phyloP scores from a whole-genome alignment of 2,113 vertebrate species.

The Apodemus sylvaticus region DNA sequence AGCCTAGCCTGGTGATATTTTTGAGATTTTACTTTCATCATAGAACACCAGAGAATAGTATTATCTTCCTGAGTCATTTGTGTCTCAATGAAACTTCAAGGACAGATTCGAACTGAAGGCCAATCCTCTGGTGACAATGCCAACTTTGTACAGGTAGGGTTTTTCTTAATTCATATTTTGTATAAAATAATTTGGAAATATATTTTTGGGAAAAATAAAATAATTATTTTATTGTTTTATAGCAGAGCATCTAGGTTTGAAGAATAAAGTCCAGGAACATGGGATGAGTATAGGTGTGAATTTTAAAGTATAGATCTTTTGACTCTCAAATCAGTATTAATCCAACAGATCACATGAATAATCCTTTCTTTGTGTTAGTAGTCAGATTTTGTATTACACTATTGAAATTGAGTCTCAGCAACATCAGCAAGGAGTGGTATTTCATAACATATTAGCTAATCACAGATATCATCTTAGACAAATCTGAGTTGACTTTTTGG shows the following conservation, averaged over 20 bases:
- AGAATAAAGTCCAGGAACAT: not conserved
- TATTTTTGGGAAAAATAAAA: not conserved
- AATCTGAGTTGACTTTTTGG: not conserved
- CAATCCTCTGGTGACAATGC: not conserved
- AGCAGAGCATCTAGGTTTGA: not conserved
- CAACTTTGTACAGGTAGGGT: not conserved
- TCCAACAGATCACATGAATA: not conserved
- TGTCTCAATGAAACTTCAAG: not conserved
- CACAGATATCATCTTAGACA: not conserved
- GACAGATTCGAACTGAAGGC: not conserved
- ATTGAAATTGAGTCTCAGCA: not conserved
- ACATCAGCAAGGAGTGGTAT: not conserved
- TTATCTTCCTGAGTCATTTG: not conserved
- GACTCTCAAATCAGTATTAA: not conserved
- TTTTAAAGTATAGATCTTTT: not conserved
- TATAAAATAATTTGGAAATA: not conserved
- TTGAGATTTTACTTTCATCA: constrained; percentile 64
- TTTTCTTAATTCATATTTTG: not conserved
- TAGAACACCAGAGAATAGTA: not conserved
- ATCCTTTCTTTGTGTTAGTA: not conserved
- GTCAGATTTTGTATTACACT: not conserved
- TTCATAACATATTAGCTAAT: not conserved
- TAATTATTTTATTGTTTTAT: not conserved
- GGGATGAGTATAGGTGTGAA: constrained; percentile 17
- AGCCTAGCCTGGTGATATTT: not conserved